Base-by-base conservation (phyloP, 1,140 invertebrate species). In the Lordiphosa mommai region DNA sequence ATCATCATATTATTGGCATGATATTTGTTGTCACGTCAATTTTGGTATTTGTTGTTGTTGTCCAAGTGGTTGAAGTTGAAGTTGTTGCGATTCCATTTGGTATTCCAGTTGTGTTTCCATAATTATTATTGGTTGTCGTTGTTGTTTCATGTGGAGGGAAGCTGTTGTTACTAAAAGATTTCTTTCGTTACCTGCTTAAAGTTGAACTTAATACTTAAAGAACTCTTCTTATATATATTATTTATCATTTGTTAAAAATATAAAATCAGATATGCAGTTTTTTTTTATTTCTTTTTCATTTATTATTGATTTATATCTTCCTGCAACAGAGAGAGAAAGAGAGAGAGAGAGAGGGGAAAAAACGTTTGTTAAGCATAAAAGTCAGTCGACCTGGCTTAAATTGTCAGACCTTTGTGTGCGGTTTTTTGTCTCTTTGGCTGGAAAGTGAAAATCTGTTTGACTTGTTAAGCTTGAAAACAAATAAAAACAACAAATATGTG, bases 1-100 rank as follows among this genome's bases (percentile, higher is more conserved):
- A 88, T 88, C 86, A 88, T 88, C 86, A 88, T 82, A 74, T 84
- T 72, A 76, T 85, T 82, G 65, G 66, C 82, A 80, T 41, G 36
- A 57, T 61, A 38, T 37, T 37, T 63, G 50, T 63, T 72, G 69
- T 76, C 69, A 76, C 69, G 69, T 65, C 61, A 44, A 63, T 44
- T 34, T 51, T 46, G 56, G 10, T 34, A 47, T 8, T 67, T 40
- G 57, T 61, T 59, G 40, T 66, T 32, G 57, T 70, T 61, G 34
- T 34, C 23, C 23, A 27, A 27, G 23, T 27, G 30, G 13, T 37
- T 41, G 29, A 56, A 16, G 44, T 59, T 59, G 60, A 49, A 32
- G 53, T 43, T 48, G 58, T 48, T 57, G 46, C 50, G 47, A 47
- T 74, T 53, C 36, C 61, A 63, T 50, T 55, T 49, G 17, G 27